A percentile compares a stretch with the other conserved stretches of the same genome.
These are phyloP conservation scores for Conus canariensis DNA, from an alignment of 2,888 invertebrate genomes.

Conservation along the genomic window DNA sequence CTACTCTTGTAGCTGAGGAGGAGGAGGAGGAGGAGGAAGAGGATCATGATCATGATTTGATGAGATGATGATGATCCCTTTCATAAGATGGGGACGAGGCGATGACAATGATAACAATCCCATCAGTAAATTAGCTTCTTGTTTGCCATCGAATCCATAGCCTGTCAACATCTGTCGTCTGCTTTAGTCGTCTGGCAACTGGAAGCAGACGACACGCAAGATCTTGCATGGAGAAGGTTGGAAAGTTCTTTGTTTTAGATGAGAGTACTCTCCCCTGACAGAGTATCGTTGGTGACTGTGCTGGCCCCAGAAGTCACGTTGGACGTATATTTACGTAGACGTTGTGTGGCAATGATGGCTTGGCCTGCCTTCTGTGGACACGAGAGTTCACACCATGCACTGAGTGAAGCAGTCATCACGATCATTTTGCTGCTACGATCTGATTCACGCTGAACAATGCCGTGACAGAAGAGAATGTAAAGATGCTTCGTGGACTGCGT, in stretches of 20 bases:
- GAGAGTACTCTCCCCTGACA: background rate
- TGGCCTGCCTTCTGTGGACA: background rate
- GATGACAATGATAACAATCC: too few relatives aligned
- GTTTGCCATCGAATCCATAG: too few relatives aligned
- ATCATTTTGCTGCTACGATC: background rate
- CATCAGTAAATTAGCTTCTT: too few relatives aligned
- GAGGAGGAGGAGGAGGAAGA: too few relatives aligned
- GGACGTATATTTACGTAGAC: background rate
- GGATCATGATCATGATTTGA: too few relatives aligned
- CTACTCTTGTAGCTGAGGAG: too few relatives aligned
- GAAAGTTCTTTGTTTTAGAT: background rate
- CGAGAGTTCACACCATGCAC: slow-evolving; percentile 76
- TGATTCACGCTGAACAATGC: background rate
- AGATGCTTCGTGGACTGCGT: background rate
- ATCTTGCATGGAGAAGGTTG: background rate
- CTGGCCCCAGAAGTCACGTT: background rate
- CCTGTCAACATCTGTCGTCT: background rate
- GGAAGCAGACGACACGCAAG: background rate
- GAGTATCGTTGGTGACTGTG: background rate
- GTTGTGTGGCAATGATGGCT: background rate
- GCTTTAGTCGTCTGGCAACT: background rate
- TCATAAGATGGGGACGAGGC: too few relatives aligned
- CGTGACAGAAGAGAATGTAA: background rate
- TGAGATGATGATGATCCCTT: too few relatives aligned
- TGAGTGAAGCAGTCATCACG: background rate